Base-by-base conservation (phyloP, 2,113 vertebrate genomes). In the Chaetodon auriga region DNA sequence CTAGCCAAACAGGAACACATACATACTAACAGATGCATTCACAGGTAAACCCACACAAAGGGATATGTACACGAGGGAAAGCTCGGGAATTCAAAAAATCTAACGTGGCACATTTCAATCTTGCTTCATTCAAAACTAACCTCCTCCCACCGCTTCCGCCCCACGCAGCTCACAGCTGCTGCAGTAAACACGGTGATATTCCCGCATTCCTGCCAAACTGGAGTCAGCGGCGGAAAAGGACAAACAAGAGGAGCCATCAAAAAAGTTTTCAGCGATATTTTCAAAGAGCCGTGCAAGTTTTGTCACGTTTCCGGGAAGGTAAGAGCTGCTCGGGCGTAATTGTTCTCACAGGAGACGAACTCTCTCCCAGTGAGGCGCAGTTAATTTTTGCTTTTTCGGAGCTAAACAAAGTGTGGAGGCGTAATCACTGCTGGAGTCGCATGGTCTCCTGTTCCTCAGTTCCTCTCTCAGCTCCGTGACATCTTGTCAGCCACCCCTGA, bases 401-500 rank as follows among this genome's bases (percentile, higher is more conserved):
- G 57, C 6, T 63, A 73, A 84, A 84, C 71, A 77, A 83, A 78
- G 66, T 55, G 84, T 5, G 78, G 68, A 75, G 85, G 89, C 69
- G 89, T 90, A 57, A 60, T 61, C 36, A 41, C 71, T 81, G 81
- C 81, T 69, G 12, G 15, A 57, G 74, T 75, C 53, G 48, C 61
- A 53, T 43, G 74, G 68, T 84, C 78, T 64, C 53, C 77, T 48
- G 58, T 55, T 69, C 49, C 48, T 45, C 61, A 0, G 0, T 75
- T 80, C 68, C 68, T 55, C 58, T 43, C 68, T 80, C 75, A 55
- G 75, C 62, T 80, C 45, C 1, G 0, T 91, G 88, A 90, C 90
- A 82, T 77, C 77, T 90, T 91, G 92, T 91, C 93, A 92, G 84
- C 87, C 70, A 54, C 83, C 87, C 62, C 57, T 2, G 23, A 89